phyloP scores from a whole-genome alignment of 1,140 invertebrate genomes.

The Meloidogyne floridensis region DNA sequence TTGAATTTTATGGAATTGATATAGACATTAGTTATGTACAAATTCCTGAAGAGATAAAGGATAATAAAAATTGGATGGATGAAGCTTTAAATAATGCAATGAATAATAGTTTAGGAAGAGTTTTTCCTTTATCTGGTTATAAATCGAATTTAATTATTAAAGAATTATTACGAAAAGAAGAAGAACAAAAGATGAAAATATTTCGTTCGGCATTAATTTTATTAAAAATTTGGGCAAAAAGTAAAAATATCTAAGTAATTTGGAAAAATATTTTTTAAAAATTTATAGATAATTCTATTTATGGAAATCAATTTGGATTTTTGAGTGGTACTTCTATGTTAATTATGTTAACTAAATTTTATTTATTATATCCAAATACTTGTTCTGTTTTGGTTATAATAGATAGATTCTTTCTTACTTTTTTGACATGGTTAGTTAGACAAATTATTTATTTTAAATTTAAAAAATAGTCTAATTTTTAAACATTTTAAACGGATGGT shows the following conservation, averaged over 20 bases:
- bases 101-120: no score
- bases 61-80: no score
- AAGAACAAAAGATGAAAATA: background rate
- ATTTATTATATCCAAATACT: background rate
- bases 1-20: no score
- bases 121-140: background rate
- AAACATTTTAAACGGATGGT: no score
- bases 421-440: background rate
- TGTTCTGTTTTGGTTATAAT: background rate
- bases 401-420: background rate
- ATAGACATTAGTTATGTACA: no score
- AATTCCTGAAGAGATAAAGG: no score
- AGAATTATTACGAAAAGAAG: background rate
- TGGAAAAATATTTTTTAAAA: background rate
- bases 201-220: background rate
- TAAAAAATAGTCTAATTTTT: no score
- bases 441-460: background rate
- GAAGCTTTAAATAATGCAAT: no score
- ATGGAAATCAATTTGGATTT: background rate
- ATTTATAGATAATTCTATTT: slow-evolving; percentile 10
- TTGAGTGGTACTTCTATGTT: no score
- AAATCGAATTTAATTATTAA: background rate
- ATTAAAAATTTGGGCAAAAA: background rate
- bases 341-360: no score
- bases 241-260: background rate